A percentile compares a stretch with the other conserved stretches of the same genome.
phyloP scores from a whole-genome alignment of 2,113 vertebrate species.

The Narcine bancroftii region DNA sequence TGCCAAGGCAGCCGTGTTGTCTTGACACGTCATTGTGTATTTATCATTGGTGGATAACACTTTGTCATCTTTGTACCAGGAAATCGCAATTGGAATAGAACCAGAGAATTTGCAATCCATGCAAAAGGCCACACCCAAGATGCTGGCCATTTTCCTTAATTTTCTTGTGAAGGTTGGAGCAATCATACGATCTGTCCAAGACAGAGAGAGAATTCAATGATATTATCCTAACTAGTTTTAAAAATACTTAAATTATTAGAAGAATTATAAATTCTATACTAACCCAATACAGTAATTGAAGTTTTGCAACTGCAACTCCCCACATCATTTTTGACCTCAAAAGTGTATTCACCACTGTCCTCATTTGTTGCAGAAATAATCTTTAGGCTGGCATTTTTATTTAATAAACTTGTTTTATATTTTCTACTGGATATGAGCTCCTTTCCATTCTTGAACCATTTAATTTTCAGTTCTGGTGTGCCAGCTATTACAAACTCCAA shows the following conservation, averaged over 20 bases:
- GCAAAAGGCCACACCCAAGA: conserved; percentile 58
- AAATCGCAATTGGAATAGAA: conserved; percentile 81
- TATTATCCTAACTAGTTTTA: conserved; percentile 40
- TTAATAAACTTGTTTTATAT: conserved; percentile 85
- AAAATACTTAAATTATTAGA: conserved; percentile 14
- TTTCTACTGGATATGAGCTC: conserved; percentile 83
- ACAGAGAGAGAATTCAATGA: conserved; percentile 41
- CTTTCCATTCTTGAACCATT: conserved; percentile 88
- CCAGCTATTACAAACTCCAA: conserved; percentile 83
- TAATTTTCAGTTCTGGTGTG: conserved; percentile 90
- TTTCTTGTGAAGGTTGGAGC: conserved; percentile 86
- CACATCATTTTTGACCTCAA: conserved; percentile 90
- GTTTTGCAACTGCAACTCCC: conserved; percentile 83
- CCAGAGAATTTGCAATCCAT: conserved; percentile 90
- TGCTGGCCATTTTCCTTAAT: conserved; percentile 77
- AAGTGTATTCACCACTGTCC: conserved; percentile 81
- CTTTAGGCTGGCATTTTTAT: conserved; percentile 79
- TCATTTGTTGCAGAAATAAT: conserved; percentile 78
- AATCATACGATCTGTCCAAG: conserved; percentile 80
- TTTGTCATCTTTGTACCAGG: conserved; percentile 86
- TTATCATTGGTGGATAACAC: conserved; percentile 66
- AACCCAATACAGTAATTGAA: conserved; percentile 83
- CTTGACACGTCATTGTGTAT: conserved; percentile 71
- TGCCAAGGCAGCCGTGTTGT: conserved; percentile 73
- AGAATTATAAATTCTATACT: conserved; percentile 47